Evolutionary conservation across 2,797 vertebrate species (phyloP), one percentile per base, ranked within the genome.

Genomic region (Pseudopleuronectes americanus): DNA sequence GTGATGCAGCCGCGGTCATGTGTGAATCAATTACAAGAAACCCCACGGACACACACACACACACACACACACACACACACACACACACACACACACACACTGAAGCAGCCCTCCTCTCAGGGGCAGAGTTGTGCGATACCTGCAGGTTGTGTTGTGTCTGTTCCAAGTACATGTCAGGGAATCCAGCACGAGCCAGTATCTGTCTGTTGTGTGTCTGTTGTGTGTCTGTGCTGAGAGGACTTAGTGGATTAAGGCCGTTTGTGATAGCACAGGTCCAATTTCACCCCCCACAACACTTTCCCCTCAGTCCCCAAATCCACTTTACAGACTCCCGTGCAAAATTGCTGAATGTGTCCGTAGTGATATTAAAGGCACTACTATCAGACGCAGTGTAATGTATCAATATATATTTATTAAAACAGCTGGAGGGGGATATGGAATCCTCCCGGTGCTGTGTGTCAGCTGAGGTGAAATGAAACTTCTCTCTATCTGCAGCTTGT

Each of bases 221-320:
- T 59, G 52, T 9, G 66, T 52, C 79, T 22, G 33, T 64, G 47
- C 70, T 74, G 43, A 78, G 33, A 67, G 58, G 74, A 65, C 65
- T 48, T 19, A 48, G 66, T 60, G 76, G 74, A 85, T 84, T 76
- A 81, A 66, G 51, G 33, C 59, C 33, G 16, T 79, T 77, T 66
- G 47, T 53, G 76, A 80, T 73, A 73, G 65, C 68, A 49, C 31
- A 7, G 57, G 49, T 81, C 57, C 68, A 79, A 75, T 85, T 76
- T 85, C 76, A 74, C 19, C 58, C 73, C 55, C 41, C 48, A 33
- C 64, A 68, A 76, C 81, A 71, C 63, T 56, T 79, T 56, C 55
- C 71, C 51, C 28, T 53, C 63, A 57, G 52, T 73, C 63, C 63
- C 59, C 57, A 1, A 57, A 72, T 6, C 9, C 59, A 66, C 43